These are phyloP conservation scores for Elaphurus davidianus DNA, from an alignment of 2,113 vertebrate genomes.

Conservation along the genomic window DNA sequence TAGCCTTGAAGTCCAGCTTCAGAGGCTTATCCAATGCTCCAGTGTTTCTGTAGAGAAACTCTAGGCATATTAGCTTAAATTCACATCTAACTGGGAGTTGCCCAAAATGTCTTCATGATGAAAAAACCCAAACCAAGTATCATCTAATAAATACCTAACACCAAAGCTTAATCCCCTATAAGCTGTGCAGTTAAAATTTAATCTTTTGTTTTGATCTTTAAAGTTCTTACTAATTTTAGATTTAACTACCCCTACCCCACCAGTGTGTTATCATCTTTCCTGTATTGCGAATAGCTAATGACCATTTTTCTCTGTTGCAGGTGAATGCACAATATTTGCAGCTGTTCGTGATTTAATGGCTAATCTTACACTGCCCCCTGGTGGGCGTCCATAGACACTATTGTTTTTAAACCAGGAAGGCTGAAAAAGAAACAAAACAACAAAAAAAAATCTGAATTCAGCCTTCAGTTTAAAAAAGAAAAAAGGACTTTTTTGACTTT, in stretches of 20 bases:
- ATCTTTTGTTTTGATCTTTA: constrained; percentile 58
- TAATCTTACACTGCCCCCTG: constrained; percentile 94
- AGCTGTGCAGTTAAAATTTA: constrained; percentile 51
- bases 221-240: constrained; percentile 59
- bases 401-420: constrained; percentile 82
- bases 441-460: constrained; percentile 73
- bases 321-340: constrained; percentile 99
- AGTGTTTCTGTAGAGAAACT: constrained; percentile 37
- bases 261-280: constrained; percentile 74
- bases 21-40: not conserved
- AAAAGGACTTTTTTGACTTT: constrained; percentile 79
- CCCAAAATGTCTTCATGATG: not conserved
- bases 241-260: constrained; percentile 61
- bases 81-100: constrained; percentile 2
- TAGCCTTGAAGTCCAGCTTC: constrained; percentile 5
- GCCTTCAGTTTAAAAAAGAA: constrained; percentile 82
- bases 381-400: constrained; percentile 90
- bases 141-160: constrained; percentile 25
- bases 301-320: constrained; percentile 86
- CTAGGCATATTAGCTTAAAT: constrained; percentile 14
- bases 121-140: constrained; percentile 39
- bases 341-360: constrained; percentile 99
- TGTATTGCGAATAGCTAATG: constrained; percentile 82
- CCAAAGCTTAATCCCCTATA: constrained; percentile 9
- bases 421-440: constrained; percentile 82